phyloP scores from a whole-genome alignment of 2,888 invertebrate species.

The Nasonovia ribisnigri region DNA sequence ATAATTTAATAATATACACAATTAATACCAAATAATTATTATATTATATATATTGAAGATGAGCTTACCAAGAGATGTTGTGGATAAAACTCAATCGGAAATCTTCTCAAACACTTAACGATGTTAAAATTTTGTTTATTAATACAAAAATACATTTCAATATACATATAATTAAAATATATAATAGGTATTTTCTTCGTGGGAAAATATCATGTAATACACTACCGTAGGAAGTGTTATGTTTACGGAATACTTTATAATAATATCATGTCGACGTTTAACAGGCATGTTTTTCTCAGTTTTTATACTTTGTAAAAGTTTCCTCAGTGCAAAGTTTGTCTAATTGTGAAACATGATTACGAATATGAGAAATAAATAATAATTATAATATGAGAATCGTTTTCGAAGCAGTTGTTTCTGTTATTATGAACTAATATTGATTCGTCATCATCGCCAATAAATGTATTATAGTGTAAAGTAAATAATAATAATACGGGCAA shows the following conservation, averaged over 20 bases:
- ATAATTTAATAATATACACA: not conserved
- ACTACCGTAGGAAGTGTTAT: not conserved
- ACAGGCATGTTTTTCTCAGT: not conserved
- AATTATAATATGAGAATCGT: not conserved
- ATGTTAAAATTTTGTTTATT: not conserved
- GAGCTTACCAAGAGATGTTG: not conserved
- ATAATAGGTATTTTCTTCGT: not conserved
- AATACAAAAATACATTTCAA: not conserved
- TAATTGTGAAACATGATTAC: slow-evolving; percentile 4
- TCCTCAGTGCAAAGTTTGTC: not conserved
- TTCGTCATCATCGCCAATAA: not conserved
- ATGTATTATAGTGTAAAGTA: no score
- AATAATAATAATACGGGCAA: not conserved
- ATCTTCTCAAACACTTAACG: not conserved
- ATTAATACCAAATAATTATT: no score
- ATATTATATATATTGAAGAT: not conserved
- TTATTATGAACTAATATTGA: not conserved
- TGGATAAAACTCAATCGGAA: not conserved
- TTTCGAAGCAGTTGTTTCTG: not conserved
- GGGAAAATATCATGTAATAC: not conserved
- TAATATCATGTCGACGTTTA: not conserved
- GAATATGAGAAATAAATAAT: slow-evolving; percentile 14
- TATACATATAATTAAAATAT: not conserved
- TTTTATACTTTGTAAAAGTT: not conserved
- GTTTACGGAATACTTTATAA: not conserved